Conservation (phyloP, 2,797 vertebrate genomes). For the Amblyopsis hoosieri region DNA sequence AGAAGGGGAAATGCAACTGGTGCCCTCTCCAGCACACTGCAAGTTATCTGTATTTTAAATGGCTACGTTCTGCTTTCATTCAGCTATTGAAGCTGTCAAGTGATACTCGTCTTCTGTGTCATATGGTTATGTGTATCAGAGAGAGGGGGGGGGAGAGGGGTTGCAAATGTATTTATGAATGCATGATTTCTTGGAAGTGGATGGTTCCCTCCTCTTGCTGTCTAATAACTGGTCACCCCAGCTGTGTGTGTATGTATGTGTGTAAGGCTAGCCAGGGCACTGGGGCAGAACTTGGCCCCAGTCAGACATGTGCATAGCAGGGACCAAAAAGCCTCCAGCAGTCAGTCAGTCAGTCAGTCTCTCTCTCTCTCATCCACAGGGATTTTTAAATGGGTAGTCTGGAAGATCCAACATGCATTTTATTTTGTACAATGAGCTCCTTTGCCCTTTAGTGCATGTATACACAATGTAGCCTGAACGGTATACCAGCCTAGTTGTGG, state of each 20-base stretch:
- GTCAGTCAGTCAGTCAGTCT: conserved; percentile 38
- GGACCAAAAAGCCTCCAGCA: conserved; percentile 81
- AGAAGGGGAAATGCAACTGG: too few species aligned
- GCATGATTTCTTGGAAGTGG: conserved; percentile 75
- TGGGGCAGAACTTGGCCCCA: conserved; percentile 82
- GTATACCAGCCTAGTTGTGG: too few species aligned
- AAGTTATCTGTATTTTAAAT: too few species aligned
- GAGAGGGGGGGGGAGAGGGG: not conserved
- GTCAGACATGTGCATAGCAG: conserved; percentile 78
- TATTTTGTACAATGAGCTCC: conserved; percentile 63
- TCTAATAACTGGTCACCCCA: conserved; percentile 81
- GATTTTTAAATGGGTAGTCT: conserved; percentile 71
- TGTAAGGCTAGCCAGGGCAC: conserved; percentile 73
- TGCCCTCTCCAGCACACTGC: too few species aligned
- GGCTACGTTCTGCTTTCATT: too few species aligned
- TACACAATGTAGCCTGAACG: conserved; percentile 33
- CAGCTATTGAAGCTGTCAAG: too few species aligned
- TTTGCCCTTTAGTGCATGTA: conserved; percentile 38
- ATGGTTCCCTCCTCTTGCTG: conserved; percentile 73
- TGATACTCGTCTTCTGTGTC: too few species aligned
- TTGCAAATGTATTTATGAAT: conserved; percentile 79
- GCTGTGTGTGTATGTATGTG: conserved; percentile 67
- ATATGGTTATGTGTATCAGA: not conserved
- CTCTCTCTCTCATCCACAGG: conserved; percentile 47
- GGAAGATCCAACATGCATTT: conserved; percentile 69